phyloP scores from a whole-genome alignment of 2,797 vertebrate species.

The Amniataba percoides region DNA sequence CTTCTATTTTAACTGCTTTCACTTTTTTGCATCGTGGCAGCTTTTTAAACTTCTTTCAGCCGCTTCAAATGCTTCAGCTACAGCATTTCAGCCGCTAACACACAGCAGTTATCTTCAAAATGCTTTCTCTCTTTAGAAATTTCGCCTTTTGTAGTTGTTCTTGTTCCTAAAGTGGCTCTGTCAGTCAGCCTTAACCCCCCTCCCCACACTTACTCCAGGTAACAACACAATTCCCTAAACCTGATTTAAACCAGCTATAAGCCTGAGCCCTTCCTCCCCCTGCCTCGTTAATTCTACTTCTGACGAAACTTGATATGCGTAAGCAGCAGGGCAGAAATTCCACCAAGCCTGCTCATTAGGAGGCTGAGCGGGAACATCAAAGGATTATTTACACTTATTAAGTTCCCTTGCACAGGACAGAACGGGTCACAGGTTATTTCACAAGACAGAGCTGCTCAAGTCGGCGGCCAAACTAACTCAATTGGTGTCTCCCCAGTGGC shows the following conservation, averaged over 20 bases:
- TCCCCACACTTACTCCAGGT: constrained; percentile 45
- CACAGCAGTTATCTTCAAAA: not conserved
- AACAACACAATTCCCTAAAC: constrained; percentile 41
- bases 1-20: not conserved
- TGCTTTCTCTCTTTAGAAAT: too few species aligned
- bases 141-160: not conserved
- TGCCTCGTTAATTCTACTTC: constrained; percentile 43
- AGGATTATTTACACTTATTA: constrained; percentile 73
- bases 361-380: constrained; percentile 58
- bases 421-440: constrained; percentile 47
- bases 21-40: too few species aligned
- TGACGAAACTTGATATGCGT: constrained; percentile 53
- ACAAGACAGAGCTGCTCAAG: constrained; percentile 30
- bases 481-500: constrained; percentile 49
- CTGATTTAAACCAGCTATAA: constrained; percentile 48
- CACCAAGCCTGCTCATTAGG: constrained; percentile 64
- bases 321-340: constrained; percentile 61
- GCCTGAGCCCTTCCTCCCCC: constrained; percentile 29
- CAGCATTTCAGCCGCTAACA: not conserved
- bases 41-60: not conserved
- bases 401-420: constrained; percentile 41
- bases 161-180: constrained; percentile 32
- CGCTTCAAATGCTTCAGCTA: not conserved
- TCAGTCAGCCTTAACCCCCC: constrained; percentile 63
- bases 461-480: constrained; percentile 37